Evolutionary conservation across 2,113 vertebrate species (phyloP).

Genomic region (Ophiodon elongatus): DNA sequence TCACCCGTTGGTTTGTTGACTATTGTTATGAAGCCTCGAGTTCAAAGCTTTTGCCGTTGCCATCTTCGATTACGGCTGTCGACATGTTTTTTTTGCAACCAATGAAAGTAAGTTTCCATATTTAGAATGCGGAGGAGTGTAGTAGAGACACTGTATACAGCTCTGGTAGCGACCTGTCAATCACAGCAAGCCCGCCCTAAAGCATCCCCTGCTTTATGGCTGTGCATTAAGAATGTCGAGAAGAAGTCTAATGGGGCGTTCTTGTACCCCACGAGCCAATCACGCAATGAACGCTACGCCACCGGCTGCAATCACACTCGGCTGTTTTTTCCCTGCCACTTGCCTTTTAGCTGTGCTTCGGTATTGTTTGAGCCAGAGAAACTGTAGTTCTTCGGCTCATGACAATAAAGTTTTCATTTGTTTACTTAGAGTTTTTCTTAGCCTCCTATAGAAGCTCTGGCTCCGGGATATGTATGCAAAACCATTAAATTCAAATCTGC

Average conservation of each 20-base stretch:
- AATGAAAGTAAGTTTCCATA: neutral
- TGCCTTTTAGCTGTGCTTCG: neutral
- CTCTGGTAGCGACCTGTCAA: too few relatives aligned
- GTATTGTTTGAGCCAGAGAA: neutral
- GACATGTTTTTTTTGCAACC: neutral
- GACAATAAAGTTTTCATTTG: neutral
- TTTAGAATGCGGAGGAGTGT: neutral
- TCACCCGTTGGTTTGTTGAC: too few relatives aligned
- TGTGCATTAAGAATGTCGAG: too few relatives aligned
- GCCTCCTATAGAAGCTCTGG: neutral
- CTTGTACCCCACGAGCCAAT: too few relatives aligned
- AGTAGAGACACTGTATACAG: too few relatives aligned
- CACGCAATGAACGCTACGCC: too few relatives aligned
- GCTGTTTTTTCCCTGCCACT: neutral
- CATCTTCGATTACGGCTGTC: neutral
- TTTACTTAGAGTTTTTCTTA: neutral
- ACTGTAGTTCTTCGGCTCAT: neutral
- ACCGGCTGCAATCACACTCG: too few relatives aligned
- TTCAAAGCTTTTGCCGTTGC: too few relatives aligned
- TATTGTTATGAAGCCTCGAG: too few relatives aligned
- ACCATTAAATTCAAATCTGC: slow-evolving; percentile 2
- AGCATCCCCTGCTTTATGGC: too few relatives aligned
- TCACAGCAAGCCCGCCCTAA: too few relatives aligned
- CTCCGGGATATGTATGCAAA: neutral
- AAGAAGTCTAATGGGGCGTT: too few relatives aligned